Base-by-base conservation (phyloP, 92 coral and sea anemone genomes). In the Phenganax subtilis region DNA sequence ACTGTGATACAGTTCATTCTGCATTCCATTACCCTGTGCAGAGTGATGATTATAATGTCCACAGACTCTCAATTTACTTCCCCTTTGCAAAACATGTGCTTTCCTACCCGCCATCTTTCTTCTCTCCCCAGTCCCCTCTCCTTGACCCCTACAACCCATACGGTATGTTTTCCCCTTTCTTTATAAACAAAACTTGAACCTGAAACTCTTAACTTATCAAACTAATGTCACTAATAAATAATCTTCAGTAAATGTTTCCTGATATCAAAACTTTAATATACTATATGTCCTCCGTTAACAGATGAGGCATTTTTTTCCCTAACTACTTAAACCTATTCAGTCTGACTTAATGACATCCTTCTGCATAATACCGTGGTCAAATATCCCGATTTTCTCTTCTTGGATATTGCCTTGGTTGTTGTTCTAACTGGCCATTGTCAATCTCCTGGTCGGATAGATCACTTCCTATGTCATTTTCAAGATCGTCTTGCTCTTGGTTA, bases 371-470 rank as follows among this genome's bases (percentile, higher is more conserved):
- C 51, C 29, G 51, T 68, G 73, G 73, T 68, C 47, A 2, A 27
- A 68, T 68, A 27, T 28, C 73, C 29, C 73, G 8, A 12, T 68
- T 68, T 68, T 28, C 73, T 68, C 73, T 68, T 37, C 73, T 6
- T 68, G 73, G 73, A 68, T 68, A 37, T 68, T 47, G 6, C 7
- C 73, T 68, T 68, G 3, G 51, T 12, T 20, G 73, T 6, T 68
- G 4, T 3, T 68, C 73, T 68, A n/a, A 47, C 12, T 68, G 47
- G n/a, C 37, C 8, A 3, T 68, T 12, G 12, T 68, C 20, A 68
- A 3, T 9, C 12, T 59, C 65, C 17, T 68, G 1, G n/a, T 68
- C 73, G 12, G 73, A 6, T 68, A 6, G 16, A 3, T 37, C 6
- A 27, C 51, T 68, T 27, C 44, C 25, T 20, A 20, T 20, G 25